Base-by-base conservation (phyloP, 2,113 vertebrate genomes). In the Pagrus major region DNA sequence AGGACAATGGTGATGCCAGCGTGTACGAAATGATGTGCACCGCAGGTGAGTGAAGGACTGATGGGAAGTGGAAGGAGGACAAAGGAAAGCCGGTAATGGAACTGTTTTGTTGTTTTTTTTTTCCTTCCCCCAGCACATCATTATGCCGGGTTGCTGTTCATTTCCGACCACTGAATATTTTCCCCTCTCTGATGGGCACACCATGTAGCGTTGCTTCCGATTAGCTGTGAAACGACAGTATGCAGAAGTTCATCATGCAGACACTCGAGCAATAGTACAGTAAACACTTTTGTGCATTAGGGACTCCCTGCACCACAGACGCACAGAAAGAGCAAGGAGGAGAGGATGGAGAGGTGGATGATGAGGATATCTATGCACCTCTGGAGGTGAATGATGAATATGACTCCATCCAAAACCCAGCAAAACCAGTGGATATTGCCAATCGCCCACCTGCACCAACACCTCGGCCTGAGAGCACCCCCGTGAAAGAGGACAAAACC, bases 381-480 rank as follows among this genome's bases (percentile, higher is more conserved):
- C 59, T 67, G 9, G 41, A 64, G 25, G 78, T 61, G 64, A 80
- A 82, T 56, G 86, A 94, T 9, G 71, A 88, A 54, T 96, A 95
- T 15, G 92, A 89, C 91, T 92, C 85, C 60, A 79, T 95, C 70
- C 63, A 88, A 44, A 90, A 83, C 51, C 55, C 90, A n/a, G 70
- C 75, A 56, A 82, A 60, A 52, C 23, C 85, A 2, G 16, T 83
- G 16, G 46, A 37, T 9, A 84, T 95, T 31, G 86, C 86, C 76
- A 93, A 90, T 76, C 91, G 94, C 65, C 96, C 96, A 1, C 96
- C 96, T 2, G 92, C 87, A 3, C 96, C 94, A 3, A 93, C 94
- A 1, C 97, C 96, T 6, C 91, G 93, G 76, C 93, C 94, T 7
- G 83, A 86, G 6, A 61, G 71, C 80, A 77, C 87, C 55, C 63